Evolutionary conservation across 2,888 invertebrate genomes (phyloP).

Genomic region (Acanthosoma haemorrhoidale): DNA sequence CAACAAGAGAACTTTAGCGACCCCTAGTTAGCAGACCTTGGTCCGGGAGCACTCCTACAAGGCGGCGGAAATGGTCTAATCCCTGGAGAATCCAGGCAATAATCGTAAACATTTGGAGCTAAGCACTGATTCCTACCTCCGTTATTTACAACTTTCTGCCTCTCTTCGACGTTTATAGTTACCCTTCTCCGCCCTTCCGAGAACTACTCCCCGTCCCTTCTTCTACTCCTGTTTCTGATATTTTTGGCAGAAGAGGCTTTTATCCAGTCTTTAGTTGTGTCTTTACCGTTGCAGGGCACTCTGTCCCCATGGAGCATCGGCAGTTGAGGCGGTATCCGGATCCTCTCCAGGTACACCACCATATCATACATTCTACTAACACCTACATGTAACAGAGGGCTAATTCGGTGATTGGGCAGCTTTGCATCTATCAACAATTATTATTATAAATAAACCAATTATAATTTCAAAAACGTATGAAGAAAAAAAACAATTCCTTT

Average conservation of each 20-base stretch:
- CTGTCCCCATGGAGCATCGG: constrained; percentile 18
- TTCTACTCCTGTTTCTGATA: neutral
- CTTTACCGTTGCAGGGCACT: neutral
- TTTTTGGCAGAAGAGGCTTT: neutral
- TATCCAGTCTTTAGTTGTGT: constrained; percentile 6
- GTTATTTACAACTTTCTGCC: neutral
- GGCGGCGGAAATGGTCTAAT: constrained; percentile 6
- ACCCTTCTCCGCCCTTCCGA: neutral
- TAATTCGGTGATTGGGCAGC: neutral
- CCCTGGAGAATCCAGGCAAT: constrained; percentile 8
- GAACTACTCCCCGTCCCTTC: neutral
- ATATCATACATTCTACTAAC: neutral
- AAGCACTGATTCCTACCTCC: constrained; percentile 13
- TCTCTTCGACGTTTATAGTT: constrained; percentile 2
- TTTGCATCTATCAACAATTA: too few species aligned
- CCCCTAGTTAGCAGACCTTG: too few species aligned
- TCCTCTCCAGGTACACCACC: neutral
- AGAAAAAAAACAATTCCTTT: too few species aligned
- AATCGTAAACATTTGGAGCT: constrained; percentile 23
- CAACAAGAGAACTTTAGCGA: too few species aligned
- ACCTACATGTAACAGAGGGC: neutral
- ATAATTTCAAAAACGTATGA: too few species aligned
- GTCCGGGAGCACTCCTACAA: too few species aligned
- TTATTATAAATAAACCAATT: too few species aligned
- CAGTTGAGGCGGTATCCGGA: constrained; percentile 13